These are phyloP conservation scores for Pristionchus arcanus DNA, from an alignment of 2,888 invertebrate genomes.

Conservation along the genomic window DNA sequence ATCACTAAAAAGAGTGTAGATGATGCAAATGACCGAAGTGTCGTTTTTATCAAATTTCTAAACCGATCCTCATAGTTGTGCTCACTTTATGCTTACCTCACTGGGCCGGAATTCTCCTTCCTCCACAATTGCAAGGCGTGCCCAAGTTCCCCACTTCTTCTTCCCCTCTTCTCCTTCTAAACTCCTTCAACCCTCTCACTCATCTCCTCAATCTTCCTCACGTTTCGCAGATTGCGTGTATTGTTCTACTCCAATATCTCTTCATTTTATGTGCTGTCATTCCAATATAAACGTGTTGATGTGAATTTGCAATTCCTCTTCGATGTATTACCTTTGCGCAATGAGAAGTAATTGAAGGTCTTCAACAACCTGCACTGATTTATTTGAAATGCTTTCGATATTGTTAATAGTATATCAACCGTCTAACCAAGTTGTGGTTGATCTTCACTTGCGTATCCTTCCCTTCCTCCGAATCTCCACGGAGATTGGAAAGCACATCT, in stretches of 20 bases:
- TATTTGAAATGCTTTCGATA: not conserved
- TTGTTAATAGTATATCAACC: not conserved
- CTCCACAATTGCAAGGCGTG: slow-evolving; percentile 12
- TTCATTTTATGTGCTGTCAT: not conserved
- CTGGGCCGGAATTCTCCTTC: not conserved
- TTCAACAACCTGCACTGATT: not conserved
- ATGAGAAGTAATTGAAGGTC: too few relatives aligned
- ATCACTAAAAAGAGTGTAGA: too few relatives aligned
- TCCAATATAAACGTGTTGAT: not conserved
- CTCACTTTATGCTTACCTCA: not conserved
- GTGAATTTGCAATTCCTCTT: too few relatives aligned
- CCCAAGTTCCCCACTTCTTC: not conserved
- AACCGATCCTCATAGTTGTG: not conserved
- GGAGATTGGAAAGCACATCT: too few relatives aligned
- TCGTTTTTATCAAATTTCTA: not conserved
- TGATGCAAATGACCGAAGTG: not conserved
- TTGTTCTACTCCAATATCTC: not conserved
- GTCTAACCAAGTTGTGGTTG: too few relatives aligned
- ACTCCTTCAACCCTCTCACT: not conserved
- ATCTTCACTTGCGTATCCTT: too few relatives aligned
- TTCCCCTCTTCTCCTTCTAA: not conserved
- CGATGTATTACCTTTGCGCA: too few relatives aligned
- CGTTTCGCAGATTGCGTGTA: slow-evolving; percentile 4
- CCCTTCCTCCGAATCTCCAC: too few relatives aligned
- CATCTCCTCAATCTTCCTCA: not conserved